A percentile compares a stretch with the other conserved stretches of the same genome.
phyloP scores from a whole-genome alignment of 2,797 vertebrate species.

The Galagoides demidoff region DNA sequence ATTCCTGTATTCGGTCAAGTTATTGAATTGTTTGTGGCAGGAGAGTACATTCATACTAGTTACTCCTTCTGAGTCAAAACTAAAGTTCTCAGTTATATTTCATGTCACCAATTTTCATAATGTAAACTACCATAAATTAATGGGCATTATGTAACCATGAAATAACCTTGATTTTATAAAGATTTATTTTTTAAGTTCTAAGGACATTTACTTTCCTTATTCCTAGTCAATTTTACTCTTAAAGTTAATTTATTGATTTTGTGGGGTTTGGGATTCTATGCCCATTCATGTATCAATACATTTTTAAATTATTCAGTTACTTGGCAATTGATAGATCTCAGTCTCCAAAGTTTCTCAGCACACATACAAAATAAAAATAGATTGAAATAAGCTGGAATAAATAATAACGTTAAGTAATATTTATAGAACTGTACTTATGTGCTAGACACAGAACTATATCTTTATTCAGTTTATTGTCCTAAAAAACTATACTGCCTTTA shows the following conservation, averaged over 20 bases:
- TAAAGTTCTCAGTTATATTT: background rate
- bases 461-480: background rate
- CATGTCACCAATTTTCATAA: background rate
- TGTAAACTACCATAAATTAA: conserved; percentile 23
- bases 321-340: background rate
- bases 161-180: conserved; percentile 58
- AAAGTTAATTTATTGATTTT: conserved; percentile 27
- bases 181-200: conserved; percentile 30
- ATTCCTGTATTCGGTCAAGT: background rate
- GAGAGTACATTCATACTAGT: background rate
- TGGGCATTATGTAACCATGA: conserved; percentile 50
- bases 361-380: conserved; percentile 64
- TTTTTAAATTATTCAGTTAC: background rate
- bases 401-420: background rate
- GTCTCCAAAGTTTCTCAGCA: conserved; percentile 11
- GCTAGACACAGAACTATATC: background rate
- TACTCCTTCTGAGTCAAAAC: background rate
- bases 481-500: background rate
- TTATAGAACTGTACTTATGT: background rate
- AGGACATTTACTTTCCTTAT: conserved; percentile 50
- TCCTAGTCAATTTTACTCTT: conserved; percentile 40
- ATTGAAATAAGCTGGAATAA: background rate
- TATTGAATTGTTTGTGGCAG: background rate
- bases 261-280: background rate
- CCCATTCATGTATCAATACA: conserved; percentile 2